Evolutionary conservation across 1,140 invertebrate genomes (phyloP), one percentile per base, ranked within the genome.

Genomic region (Neodiprion fabricii): DNA sequence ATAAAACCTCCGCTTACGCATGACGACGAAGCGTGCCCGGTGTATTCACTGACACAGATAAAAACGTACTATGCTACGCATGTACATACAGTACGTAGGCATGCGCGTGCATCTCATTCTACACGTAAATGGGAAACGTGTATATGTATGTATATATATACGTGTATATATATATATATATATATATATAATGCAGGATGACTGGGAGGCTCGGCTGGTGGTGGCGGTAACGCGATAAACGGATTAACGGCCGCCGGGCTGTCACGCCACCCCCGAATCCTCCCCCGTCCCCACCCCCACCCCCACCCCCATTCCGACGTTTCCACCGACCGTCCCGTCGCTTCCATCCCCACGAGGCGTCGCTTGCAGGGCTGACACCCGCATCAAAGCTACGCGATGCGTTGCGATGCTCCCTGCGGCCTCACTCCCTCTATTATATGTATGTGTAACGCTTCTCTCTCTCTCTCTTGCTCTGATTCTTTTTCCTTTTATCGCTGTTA

Each of bases 381-480:
- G 53, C 53, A 61, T 61, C 53, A 61, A 61, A 61, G 53, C 28
- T 40, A 40, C 28, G 28, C 28, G 28, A 40, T 40, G 28, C 28
- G 28, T 3, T 40, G 28, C 53, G 53, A 4, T 61, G 53, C 53
- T 61, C 53, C 53, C 53, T 17, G 11, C 11, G n/a, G 11, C n/a
- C 53, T 40, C 28, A 40, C 28, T 40, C 28, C 28, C 28, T 40
- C 28, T 5, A 40, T 21, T 21, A 21, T 21, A 21, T 21, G 17
- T 21, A 21, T 21, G 17, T 40, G 5, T 40, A 40, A 5, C 53
- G 11, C 53, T 61, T 11, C 9, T 17, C 53, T 61, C n/a, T 72
- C 67, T 47, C 23, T 72, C 65, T 77, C 49, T 65, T 47, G 7
- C 67, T 73, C 49, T 66, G n/a, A n/a, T 50, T 71, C 69, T 73